Evolutionary conservation across 1,140 invertebrate species (phyloP), one percentile per base, ranked within the genome.

Genomic region (Lasioglossum baleicum): DNA sequence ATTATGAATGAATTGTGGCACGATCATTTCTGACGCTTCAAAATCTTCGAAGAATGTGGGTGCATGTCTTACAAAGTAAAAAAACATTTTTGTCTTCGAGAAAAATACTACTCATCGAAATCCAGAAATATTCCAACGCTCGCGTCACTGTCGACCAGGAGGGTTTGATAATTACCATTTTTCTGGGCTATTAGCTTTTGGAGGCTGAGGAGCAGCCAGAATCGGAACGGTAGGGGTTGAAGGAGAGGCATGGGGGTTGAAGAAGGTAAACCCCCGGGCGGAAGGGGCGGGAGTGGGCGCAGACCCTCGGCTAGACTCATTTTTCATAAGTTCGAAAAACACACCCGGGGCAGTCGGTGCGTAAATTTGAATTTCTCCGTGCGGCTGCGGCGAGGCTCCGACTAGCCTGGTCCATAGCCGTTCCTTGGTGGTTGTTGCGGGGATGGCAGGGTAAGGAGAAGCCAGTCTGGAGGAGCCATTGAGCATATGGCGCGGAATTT

Each of bases 241-340:
- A 65, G 63, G 74, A 51, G 61, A 65, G 80, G 75, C 60, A 63
- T 48, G 53, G 73, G 61, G 68, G 60, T 20, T 35, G 66, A 67
- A 58, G 68, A 51, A 75, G 67, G 75, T 70, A 65, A 87, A 81
- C 20, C 58, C 56, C 44, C 44, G 11, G 35, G 44, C n/a, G 51
- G 78, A 44, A 15, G 22, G 68, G 15, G 17, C 17, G 72, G 69
- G 68, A 31, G 75, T 61, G 64, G 11, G 64, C 71, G 35, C 40
- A 68, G 70, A 78, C 83, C 75, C 56, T 61, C 74, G 79, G 63
- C 83, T 82, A 89, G 89, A 91, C 91, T 91, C 90, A 91, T 93
- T 92, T 93, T 92, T 93, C 91, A 92, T 89, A 90, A 90, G 88
- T 91, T 90, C 86, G 90, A 90, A 91, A 92, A 92, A 92, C 89